Percentiles rank a stretch among this genome's conserved stretches.
Evolutionary conservation across 2,797 vertebrate species (phyloP).

Genomic region (Cyprinella venusta): DNA sequence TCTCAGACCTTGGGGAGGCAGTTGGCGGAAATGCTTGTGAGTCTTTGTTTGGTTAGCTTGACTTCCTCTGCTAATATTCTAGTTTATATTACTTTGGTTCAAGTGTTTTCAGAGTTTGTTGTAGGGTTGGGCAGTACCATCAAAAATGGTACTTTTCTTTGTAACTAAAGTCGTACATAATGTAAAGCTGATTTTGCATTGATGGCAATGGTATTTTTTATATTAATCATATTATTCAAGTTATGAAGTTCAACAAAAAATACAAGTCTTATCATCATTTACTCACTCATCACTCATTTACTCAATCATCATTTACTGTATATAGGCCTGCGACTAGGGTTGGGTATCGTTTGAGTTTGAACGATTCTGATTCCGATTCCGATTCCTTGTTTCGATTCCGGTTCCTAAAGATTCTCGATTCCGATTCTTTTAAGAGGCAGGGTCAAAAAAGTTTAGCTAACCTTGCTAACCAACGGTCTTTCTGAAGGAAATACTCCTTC

Average conservation of each 20-base stretch:
- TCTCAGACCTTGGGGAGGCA: conserved; percentile 27
- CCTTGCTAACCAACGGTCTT: too few species aligned
- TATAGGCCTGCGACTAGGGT: too few species aligned
- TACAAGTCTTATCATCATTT: neutral
- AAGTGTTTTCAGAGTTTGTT: conserved; percentile 31
- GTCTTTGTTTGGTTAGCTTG: conserved; percentile 45
- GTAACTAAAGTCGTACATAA: neutral
- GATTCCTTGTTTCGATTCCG: too few species aligned
- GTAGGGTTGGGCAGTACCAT: neutral
- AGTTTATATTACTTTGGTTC: conserved; percentile 23
- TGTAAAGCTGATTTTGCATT: neutral
- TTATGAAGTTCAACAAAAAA: neutral
- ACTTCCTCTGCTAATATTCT: conserved; percentile 49
- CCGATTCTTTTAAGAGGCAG: too few species aligned
- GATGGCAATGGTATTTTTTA: neutral
- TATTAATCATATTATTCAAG: neutral
- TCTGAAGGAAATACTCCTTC: too few species aligned
- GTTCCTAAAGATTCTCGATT: too few species aligned
- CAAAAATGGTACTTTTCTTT: neutral
- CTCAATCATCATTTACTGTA: too few species aligned
- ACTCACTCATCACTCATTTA: too few species aligned
- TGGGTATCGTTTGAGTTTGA: too few species aligned
- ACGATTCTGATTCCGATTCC: too few species aligned
- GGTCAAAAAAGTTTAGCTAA: too few species aligned
- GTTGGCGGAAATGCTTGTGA: conserved; percentile 34